Evolutionary conservation across 2,113 vertebrate genomes (phyloP), one percentile per base, ranked within the genome.

Genomic region (Psephotus haematonotus): DNA sequence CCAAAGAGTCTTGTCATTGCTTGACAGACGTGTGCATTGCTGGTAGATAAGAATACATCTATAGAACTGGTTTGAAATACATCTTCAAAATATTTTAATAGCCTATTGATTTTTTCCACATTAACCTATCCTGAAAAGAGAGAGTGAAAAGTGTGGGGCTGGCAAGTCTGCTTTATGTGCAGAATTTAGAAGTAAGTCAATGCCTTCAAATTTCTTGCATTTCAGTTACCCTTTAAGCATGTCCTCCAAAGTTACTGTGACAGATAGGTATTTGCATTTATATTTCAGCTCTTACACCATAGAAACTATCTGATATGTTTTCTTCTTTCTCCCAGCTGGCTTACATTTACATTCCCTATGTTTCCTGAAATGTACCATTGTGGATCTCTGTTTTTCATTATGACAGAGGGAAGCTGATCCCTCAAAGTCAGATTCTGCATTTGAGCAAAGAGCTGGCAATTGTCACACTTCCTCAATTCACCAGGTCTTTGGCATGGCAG

Each of bases 31-130:
- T 35, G 24, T 63, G 29, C 47, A 50, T 60, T 64, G 22, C 46
- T 1, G 1, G 60, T 41, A 80, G 72, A 91, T 91, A 95, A 91
- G 63, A 95, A 69, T 70, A 59, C 1, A 2, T 65, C 81, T 81
- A 74, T 23, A 76, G 44, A 90, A 62, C 59, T 55, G 25, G 24
- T 64, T 70, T 88, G 70, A 95, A 97, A 96, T 83, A 67, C 22
- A 88, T 90, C 74, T 96, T 68, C 7, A 46, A 93, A 95, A 92
- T 87, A 95, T 97, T 96, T 96, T 96, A 97, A 96, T 88, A 96
- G 71, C 33, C 33, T 93, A 94, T 96, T 95, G 95, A 89, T 96
- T 93, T 96, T 94, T 80, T 68, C 25, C 29, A 78, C 17, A 39
- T 86, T 94, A 94, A 77, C 63, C 35, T 95, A 86, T 31, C 57